Evolutionary conservation across 1,140 invertebrate species (phyloP), one percentile per base, ranked within the genome.

Genomic region (Aradophagus sp.): DNA sequence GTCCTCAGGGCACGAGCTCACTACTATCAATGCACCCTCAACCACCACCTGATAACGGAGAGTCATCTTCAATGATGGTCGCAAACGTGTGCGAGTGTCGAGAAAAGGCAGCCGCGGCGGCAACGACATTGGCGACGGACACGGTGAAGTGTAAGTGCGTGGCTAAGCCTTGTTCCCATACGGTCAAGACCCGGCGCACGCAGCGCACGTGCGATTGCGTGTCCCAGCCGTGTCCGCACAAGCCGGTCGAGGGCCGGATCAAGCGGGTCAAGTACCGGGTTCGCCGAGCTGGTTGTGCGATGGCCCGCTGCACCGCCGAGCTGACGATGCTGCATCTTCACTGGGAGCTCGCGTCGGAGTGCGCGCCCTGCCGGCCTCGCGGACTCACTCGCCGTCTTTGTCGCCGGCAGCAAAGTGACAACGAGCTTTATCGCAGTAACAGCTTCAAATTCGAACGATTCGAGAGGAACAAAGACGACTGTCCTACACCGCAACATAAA

Each of bases 371-470:
- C 52, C 76, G 78, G 23, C 84, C 86, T 0, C 77, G 83, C 0
- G 83, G 80, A 4, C 76, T 91, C 35, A 91, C 91, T 1, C 87
- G 90, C 26, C 87, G 91, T 17, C 87, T 93, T 56, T 93, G 91
- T 79, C 86, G 88, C 11, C 84, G 89, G n/a, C 90, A 91, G 69
- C 81, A 82, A 29, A 83, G 80, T 50, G 92, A 93, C 86, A 94
- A 93, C 86, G 91, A 93, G 84, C 87, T 94, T 16, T 93, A 93
- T 78, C 89, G 92, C 48, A 93, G 91, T 62, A 93, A 94, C 77
- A 93, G 92, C 81, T 94, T 94, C 86, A 93, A 93, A 84, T 93
- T 94, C 77, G 92, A 94, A 81, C 86, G 91, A 34, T 94, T 93
- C 77, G 89, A 92, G 62, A 86, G 92, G 41, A 88, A 88, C 72